These are phyloP conservation scores for Pygoscelis antarcticus DNA, from an alignment of 2,113 vertebrate genomes.

Conservation along the genomic window DNA sequence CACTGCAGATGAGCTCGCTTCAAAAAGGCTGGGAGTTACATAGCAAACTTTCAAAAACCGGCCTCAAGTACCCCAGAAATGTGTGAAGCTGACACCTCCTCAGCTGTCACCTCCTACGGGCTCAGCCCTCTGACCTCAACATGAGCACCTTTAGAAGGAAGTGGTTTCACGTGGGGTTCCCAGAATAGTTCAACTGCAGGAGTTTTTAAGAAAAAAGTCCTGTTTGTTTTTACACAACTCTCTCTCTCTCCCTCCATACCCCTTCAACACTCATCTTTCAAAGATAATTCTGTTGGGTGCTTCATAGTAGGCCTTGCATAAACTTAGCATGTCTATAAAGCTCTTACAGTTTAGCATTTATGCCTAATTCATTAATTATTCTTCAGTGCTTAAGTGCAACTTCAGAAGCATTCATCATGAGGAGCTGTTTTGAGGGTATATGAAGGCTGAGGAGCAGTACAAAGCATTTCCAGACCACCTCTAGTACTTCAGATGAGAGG, in stretches of 20 bases:
- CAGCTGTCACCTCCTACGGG: neutral
- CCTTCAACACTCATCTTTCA: neutral
- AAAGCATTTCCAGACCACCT: neutral
- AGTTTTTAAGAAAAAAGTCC: neutral
- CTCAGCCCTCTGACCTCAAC: neutral
- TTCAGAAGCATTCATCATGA: neutral
- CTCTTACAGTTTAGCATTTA: neutral
- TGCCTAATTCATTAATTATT: neutral
- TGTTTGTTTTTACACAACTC: neutral
- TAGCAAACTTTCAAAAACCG: fast-evolving
- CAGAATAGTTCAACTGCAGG: neutral
- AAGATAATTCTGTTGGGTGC: neutral
- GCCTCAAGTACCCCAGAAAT: neutral
- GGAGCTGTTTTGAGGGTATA: neutral
- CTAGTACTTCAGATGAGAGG: neutral
- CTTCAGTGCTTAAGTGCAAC: neutral
- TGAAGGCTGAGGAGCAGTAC: neutral
- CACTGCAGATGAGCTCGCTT: neutral
- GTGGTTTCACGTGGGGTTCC: neutral
- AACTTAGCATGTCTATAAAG: neutral
- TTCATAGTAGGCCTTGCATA: neutral
- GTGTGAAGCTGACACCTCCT: neutral
- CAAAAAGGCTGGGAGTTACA: neutral
- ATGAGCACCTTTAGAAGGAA: neutral
- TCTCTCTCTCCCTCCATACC: neutral